phyloP scores from a whole-genome alignment of 2,113 vertebrate genomes.

The Festucalex cinctus region DNA sequence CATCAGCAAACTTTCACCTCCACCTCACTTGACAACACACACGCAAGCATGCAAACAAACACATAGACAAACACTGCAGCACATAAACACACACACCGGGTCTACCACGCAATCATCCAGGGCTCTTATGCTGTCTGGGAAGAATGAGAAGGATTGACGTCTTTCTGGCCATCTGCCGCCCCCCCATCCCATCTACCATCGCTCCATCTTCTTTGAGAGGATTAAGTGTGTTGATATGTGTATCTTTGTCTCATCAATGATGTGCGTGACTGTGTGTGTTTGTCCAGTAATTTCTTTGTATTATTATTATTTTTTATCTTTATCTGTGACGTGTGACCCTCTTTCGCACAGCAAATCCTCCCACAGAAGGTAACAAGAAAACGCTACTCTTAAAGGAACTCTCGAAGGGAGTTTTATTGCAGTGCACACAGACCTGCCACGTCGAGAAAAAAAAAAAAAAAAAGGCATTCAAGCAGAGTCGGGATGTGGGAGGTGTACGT shows the following conservation, averaged over 20 bases:
- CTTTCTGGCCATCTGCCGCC: constrained; percentile 73
- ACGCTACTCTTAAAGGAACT: constrained; percentile 57
- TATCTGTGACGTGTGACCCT: constrained; percentile 46
- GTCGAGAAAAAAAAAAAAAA: constrained; percentile 21
- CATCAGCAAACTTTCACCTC: background rate
- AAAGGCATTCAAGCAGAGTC: constrained; percentile 35
- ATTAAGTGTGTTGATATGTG: constrained; percentile 63
- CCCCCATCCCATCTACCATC: constrained; percentile 27
- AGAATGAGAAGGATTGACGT: constrained; percentile 69
- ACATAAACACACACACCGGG: constrained; percentile 43
- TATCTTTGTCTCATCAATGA: constrained; percentile 55
- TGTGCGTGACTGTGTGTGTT: constrained; percentile 32
- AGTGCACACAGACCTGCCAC: constrained; percentile 22
- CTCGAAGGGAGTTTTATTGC: constrained; percentile 60
- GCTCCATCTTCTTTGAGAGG: constrained; percentile 66
- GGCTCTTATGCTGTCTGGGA: constrained; percentile 64
- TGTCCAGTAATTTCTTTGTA: constrained; percentile 44
- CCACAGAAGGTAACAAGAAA: constrained; percentile 25
- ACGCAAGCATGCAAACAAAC: background rate
- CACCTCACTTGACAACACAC: constrained; percentile 24
- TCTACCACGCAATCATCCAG: constrained; percentile 44
- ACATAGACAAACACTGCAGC: constrained; percentile 25
- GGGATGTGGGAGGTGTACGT: constrained; percentile 29
- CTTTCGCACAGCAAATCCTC: constrained; percentile 39
- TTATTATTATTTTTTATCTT: constrained; percentile 25